Conservation (phyloP, 2,113 vertebrate genomes). For the Rhizomys pruinosus region DNA sequence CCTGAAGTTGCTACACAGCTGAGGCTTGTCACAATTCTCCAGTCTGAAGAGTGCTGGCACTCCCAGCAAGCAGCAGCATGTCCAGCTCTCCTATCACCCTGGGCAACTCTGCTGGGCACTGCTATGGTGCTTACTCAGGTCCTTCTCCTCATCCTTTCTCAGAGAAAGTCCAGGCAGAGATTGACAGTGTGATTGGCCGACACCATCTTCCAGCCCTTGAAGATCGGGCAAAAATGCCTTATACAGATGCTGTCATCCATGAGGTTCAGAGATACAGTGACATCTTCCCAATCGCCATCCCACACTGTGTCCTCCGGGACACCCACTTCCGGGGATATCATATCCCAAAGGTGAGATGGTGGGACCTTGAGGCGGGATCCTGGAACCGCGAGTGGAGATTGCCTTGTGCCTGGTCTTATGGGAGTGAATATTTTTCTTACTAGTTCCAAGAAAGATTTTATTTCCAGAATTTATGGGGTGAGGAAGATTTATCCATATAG, state of each 20-base stretch:
- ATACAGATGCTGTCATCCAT: conserved; percentile 82
- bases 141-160: not conserved
- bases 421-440: not conserved
- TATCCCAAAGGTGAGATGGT: conserved; percentile 80
- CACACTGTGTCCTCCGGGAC: conserved; percentile 74
- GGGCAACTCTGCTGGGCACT: not conserved
- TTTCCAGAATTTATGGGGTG: not conserved
- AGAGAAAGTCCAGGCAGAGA: conserved; percentile 82
- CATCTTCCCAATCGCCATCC: conserved; percentile 70
- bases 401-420: not conserved
- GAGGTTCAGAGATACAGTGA: conserved; percentile 82
- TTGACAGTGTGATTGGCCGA: conserved; percentile 77
- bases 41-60: too few relatives aligned
- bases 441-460: not conserved
- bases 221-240: conserved; percentile 79
- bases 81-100: not conserved
- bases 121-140: not conserved
- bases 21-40: too few relatives aligned
- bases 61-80: too few relatives aligned
- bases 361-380: accelerated
- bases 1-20: too few relatives aligned
- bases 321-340: conserved; percentile 77
- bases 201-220: conserved; percentile 51
- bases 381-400: not conserved
- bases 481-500: not conserved